These are phyloP conservation scores for Muschampia plurimacula DNA, from an alignment of 2,888 invertebrate genomes.

Conservation along the genomic window DNA sequence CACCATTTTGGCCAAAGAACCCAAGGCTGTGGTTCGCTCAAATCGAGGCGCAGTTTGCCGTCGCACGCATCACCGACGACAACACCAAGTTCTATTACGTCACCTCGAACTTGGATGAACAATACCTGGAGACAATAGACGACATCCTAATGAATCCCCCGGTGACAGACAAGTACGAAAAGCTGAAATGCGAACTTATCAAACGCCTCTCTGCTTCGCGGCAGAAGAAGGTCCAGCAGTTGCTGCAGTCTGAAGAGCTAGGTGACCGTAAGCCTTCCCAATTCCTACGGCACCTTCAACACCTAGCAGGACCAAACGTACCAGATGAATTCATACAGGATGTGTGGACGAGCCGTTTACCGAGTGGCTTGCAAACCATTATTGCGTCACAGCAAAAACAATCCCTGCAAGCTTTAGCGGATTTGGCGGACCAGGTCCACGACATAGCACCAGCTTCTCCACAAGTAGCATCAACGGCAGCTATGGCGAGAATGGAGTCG, in stretches of 20 bases:
- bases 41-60: background rate
- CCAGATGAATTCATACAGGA: background rate
- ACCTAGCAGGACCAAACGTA: constrained; percentile 6
- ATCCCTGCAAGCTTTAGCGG: background rate
- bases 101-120: background rate
- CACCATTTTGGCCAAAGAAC: constrained; percentile 7
- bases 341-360: background rate
- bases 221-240: constrained; percentile 2
- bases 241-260: constrained; percentile 4
- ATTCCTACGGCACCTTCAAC: constrained; percentile 11
- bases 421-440: background rate
- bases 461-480: background rate
- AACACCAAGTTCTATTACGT: background rate
- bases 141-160: background rate
- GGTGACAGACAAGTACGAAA: background rate
- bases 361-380: background rate
- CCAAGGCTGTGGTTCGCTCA: background rate
- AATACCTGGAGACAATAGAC: background rate
- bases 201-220: background rate
- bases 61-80: background rate
- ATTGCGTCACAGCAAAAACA: background rate
- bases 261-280: constrained; percentile 24
- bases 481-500: background rate
- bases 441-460: background rate
- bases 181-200: background rate